These are phyloP conservation scores for Drosophila rufa DNA, from an alignment of 1,140 invertebrate species.

Conservation along the genomic window DNA sequence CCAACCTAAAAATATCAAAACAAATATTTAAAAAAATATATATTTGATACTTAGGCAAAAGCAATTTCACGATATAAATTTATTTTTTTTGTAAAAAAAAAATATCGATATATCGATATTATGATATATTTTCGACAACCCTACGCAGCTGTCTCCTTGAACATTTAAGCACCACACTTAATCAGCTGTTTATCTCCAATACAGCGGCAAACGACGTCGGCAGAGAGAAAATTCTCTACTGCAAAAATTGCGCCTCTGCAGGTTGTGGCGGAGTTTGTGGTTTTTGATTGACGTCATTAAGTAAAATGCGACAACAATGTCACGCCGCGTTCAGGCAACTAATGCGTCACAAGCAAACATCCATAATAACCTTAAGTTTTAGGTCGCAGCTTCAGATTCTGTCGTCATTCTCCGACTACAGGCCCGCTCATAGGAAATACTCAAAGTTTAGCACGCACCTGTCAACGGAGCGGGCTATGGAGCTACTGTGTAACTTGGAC, in stretches of 20 bases:
- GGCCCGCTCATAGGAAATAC: conserved; percentile 30
- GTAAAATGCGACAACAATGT: conserved; percentile 50
- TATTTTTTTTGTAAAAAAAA: too few species aligned
- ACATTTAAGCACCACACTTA: background rate
- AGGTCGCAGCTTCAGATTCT: background rate
- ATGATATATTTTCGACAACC: too few species aligned
- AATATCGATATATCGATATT: too few species aligned
- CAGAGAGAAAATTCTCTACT: conserved; percentile 1
- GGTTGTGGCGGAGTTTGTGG: background rate
- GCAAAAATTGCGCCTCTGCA: background rate
- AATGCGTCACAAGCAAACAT: conserved; percentile 32
- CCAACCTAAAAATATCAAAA: too few species aligned
- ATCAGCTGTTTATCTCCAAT: conserved; percentile 8
- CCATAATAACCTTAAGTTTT: background rate
- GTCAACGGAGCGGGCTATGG: conserved; percentile 61
- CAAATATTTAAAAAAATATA: too few species aligned
- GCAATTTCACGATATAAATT: too few species aligned
- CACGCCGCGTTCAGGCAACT: conserved; percentile 26
- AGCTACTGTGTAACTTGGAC: conserved; percentile 66
- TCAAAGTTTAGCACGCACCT: conserved; percentile 67
- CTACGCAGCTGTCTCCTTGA: background rate
- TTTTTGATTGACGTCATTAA: conserved; percentile 9
- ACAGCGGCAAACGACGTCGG: background rate
- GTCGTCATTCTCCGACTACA: background rate
- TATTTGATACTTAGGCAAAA: too few species aligned